Evolutionary conservation across 2,113 vertebrate genomes (phyloP), one percentile per base, ranked within the genome.

Genomic region (Lepus timidus): DNA sequence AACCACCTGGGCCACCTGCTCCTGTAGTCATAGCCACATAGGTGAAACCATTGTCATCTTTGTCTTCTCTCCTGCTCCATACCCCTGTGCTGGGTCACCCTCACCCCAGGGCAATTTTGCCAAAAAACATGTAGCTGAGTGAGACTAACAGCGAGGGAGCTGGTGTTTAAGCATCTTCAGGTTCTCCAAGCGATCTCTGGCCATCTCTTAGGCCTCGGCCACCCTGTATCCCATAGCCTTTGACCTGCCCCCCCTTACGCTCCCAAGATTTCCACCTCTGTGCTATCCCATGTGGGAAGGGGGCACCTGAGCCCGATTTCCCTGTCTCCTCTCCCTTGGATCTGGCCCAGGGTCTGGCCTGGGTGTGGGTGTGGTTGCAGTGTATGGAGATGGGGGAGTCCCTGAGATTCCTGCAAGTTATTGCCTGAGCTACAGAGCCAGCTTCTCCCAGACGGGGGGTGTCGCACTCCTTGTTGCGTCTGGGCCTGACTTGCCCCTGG

Each of bases 321-420:
- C 0, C 58, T 27, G 39, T 27, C 8, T 29, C 25, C 0, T 5
- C 39, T 27, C 39, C 29, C 68, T 76, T 4, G 27, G 16, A 6
- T n/a, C 3, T 0, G 0, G 9, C 67, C 25, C 20, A 6, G 0
- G 0, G 9, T 3, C 17, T 12, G 23, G 10, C 58, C 16, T 17
- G 23, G 14, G 36, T 23, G 14, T 75, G 81, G n/a, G 55, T 4
- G 10, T 12, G 23, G 52, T 1, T 20, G 5, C 5, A 0, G 2
- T 44, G 23, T 2, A 2, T 31, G 29, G 67, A 29, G 39, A n/a
- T 1, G 20, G 44, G 31, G 3, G 11, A 14, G 29, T 31, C 25
- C 3, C 17, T n/a, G 61, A 9, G 6, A 58, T 75, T 49, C 55
- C 70, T 83, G 29, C 4, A 6, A 52, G 9, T 64, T n/a, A 52